These are phyloP conservation scores for Pitangus sulphuratus DNA, from an alignment of 2,797 vertebrate genomes.

Conservation along the genomic window DNA sequence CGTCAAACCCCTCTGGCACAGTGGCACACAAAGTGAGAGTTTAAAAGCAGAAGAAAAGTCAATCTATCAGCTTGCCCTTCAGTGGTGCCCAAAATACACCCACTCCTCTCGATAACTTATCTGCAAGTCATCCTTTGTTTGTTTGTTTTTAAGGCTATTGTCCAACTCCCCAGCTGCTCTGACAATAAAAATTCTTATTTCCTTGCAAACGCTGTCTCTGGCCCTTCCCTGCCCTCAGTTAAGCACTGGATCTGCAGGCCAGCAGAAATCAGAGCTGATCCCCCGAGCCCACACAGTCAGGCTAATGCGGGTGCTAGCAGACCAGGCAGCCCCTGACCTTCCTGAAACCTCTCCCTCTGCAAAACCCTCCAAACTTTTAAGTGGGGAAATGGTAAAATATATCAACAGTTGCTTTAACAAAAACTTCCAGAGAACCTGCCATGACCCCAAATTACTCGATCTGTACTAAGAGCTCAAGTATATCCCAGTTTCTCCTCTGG, in stretches of 20 bases:
- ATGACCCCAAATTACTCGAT: background rate
- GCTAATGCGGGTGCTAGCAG: accelerated
- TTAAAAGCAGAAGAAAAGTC: background rate
- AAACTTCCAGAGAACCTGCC: background rate
- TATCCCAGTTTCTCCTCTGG: background rate
- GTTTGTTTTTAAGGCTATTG: slow-evolving; percentile 13
- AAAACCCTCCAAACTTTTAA: background rate
- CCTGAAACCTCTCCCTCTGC: background rate
- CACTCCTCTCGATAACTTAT: background rate
- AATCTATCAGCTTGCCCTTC: background rate
- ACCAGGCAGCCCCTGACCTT: background rate
- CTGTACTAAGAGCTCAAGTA: background rate
- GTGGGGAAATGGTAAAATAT: background rate
- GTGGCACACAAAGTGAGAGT: background rate
- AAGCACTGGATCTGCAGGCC: background rate
- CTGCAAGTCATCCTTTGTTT: background rate
- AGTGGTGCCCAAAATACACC: background rate
- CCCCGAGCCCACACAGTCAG: background rate
- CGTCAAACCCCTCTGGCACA: background rate
- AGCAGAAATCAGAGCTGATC: background rate
- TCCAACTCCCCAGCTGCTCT: slow-evolving; percentile 17
- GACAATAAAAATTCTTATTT: background rate
- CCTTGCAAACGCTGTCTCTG: background rate
- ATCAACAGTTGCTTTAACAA: background rate
- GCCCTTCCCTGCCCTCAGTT: background rate